phyloP scores from a whole-genome alignment of 2,888 invertebrate genomes.

The Keiferia lycopersicella region DNA sequence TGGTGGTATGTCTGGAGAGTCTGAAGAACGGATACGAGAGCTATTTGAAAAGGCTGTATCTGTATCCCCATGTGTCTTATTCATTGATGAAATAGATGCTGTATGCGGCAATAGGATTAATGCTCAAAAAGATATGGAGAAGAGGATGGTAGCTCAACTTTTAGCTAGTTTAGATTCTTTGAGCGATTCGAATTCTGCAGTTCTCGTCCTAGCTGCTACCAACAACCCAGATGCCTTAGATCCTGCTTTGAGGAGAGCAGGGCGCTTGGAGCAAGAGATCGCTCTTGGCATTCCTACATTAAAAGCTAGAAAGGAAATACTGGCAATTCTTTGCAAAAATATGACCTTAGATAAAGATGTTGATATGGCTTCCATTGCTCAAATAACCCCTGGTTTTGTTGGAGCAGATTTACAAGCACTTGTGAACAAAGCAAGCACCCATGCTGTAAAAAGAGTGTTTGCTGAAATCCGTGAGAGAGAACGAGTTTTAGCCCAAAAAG shows the following conservation, averaged over 20 bases:
- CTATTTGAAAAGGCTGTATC: constrained; percentile 92
- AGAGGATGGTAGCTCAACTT: constrained; percentile 96
- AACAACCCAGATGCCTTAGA: constrained; percentile 96
- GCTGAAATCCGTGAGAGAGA: constrained; percentile 54
- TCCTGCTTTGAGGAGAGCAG: constrained; percentile 94
- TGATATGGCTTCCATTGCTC: constrained; percentile 87
- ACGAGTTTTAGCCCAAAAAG: constrained; percentile 32
- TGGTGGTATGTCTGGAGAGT: constrained; percentile 97
- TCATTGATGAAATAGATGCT: constrained; percentile 99
- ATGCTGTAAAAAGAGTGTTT: constrained; percentile 87
- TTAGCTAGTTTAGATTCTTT: constrained; percentile 93
- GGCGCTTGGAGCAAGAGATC: constrained; percentile 97
- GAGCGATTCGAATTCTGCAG: constrained; percentile 78
- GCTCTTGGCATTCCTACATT: constrained; percentile 96
- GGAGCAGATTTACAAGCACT: constrained; percentile 96
- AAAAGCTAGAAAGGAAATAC: constrained; percentile 89
- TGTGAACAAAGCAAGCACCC: constrained; percentile 92
- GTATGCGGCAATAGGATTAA: constrained; percentile 94
- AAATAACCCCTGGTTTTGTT: constrained; percentile 96
- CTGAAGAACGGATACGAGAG: constrained; percentile 95
- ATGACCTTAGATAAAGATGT: constrained; percentile 86
- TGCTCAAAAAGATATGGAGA: constrained; percentile 97
- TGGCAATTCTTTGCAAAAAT: constrained; percentile 85
- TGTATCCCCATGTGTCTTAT: constrained; percentile 90
- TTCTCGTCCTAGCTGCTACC: constrained; percentile 97